phyloP scores from a whole-genome alignment of 2,888 invertebrate species.

The Busseola fusca region DNA sequence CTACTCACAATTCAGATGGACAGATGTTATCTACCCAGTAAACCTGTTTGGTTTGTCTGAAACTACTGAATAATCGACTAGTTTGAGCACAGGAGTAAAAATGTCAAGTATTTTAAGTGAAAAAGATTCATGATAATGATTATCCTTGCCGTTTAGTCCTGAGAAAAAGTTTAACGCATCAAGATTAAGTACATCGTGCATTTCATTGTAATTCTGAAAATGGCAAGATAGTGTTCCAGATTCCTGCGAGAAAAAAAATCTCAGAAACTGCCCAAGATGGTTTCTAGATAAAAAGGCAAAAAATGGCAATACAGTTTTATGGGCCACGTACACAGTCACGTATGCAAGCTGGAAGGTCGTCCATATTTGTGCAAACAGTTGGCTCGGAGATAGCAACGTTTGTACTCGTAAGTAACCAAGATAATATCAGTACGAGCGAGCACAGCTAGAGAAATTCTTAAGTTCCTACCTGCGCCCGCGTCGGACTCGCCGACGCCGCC shows the following conservation, averaged over 20 bases:
- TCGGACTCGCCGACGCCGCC: constrained; percentile 74
- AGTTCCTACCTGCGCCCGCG: constrained; percentile 77
- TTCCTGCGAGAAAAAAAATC: constrained; percentile 43
- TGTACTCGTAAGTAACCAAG: constrained; percentile 78
- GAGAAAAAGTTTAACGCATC: constrained; percentile 23
- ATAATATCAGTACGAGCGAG: constrained; percentile 74
- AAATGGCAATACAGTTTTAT: constrained; percentile 63
- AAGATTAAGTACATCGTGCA: constrained; percentile 29
- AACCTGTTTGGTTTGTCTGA: constrained; percentile 56
- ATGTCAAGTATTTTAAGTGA: not conserved
- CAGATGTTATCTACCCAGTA: constrained; percentile 43
- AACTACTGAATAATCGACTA: constrained; percentile 35
- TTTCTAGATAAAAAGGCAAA: constrained; percentile 62
- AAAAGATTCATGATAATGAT: not conserved
- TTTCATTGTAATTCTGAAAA: constrained; percentile 40
- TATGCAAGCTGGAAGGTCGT: constrained; percentile 74
- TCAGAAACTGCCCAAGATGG: constrained; percentile 50
- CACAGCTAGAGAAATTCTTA: constrained; percentile 67
- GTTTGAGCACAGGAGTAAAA: not conserved
- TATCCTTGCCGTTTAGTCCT: constrained; percentile 10
- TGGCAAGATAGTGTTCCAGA: constrained; percentile 33
- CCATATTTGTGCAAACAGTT: constrained; percentile 85
- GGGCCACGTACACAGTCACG: constrained; percentile 75
- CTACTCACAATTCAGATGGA: constrained; percentile 58
- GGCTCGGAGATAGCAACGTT: constrained; percentile 80